Evolutionary conservation across 2,797 vertebrate genomes (phyloP).

Genomic region (Phataginus tricuspis): DNA sequence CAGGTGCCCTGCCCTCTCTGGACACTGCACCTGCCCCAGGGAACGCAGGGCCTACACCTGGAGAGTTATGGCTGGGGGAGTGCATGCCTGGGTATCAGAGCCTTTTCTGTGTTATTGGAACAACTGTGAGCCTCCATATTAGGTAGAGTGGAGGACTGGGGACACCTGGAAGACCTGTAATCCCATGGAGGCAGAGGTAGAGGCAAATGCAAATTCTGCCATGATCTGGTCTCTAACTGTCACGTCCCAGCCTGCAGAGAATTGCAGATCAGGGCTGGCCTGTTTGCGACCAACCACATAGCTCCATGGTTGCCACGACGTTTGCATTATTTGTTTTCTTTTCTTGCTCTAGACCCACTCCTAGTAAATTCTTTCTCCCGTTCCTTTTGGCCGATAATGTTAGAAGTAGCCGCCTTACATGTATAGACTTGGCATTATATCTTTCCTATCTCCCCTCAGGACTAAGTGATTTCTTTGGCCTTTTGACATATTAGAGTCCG

Average conservation of each 20-base stretch:
- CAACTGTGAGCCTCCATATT: not conserved
- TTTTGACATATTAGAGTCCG: not conserved
- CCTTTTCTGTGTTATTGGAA: not conserved
- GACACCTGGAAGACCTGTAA: not conserved
- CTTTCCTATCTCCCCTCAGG: not conserved
- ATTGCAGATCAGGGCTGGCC: not conserved
- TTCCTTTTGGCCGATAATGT: not conserved
- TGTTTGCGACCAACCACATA: not conserved
- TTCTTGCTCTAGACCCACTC: not conserved
- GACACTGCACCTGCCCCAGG: not conserved
- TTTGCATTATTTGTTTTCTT: not conserved
- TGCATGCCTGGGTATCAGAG: not conserved
- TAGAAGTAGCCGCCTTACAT: not conserved
- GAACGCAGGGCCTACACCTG: not conserved
- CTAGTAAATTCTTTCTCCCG: not conserved
- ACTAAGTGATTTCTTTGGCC: not conserved
- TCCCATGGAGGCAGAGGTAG: not conserved
- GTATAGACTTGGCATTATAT: not conserved
- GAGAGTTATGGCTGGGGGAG: too few species aligned
- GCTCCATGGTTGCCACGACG: not conserved
- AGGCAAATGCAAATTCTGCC: not conserved
- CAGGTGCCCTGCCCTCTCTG: not conserved
- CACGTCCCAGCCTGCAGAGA: not conserved
- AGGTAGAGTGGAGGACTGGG: not conserved
- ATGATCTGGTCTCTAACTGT: not conserved